These are phyloP conservation scores for Anoplius nigerrimus DNA, from an alignment of 2,888 invertebrate genomes.

Conservation along the genomic window DNA sequence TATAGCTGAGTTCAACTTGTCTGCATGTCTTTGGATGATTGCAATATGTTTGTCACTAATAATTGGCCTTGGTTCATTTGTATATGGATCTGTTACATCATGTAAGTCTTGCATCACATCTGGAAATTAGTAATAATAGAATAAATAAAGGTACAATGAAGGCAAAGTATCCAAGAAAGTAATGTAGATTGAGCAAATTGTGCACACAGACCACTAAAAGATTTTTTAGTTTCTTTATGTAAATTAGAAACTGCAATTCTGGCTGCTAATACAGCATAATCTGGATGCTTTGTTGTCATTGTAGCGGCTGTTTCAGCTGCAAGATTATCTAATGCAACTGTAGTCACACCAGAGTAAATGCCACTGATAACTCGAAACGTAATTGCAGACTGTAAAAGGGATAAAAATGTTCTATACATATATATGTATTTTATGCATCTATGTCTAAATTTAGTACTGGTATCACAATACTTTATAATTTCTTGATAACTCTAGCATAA, in stretches of 20 bases:
- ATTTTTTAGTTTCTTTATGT: constrained; percentile 97
- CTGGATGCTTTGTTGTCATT: constrained; percentile 97
- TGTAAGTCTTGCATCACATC: constrained; percentile 94
- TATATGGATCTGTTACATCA: constrained; percentile 84
- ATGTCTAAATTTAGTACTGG: no score
- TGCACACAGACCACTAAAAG: constrained; percentile 85
- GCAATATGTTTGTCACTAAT: constrained; percentile 89
- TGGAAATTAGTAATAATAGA: constrained; percentile 73
- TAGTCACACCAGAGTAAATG: constrained; percentile 96
- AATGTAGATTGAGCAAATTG: background rate
- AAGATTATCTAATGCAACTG: constrained; percentile 97
- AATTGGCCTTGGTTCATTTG: constrained; percentile 79
- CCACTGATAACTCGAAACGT: constrained; percentile 95
- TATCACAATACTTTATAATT: no score
- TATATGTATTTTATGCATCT: no score
- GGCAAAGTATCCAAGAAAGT: background rate
- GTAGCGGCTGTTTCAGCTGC: constrained; percentile 98
- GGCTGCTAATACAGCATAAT: constrained; percentile 92
- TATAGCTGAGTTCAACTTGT: constrained; percentile 93
- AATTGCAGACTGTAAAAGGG: constrained; percentile 81
- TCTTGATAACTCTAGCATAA: background rate
- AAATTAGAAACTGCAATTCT: constrained; percentile 97
- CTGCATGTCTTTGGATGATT: constrained; percentile 91
- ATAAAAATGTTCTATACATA: no score
- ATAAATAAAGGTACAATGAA: background rate